These are phyloP conservation scores for Hippocampus comes DNA, from an alignment of 2,113 vertebrate species.

Conservation along the genomic window DNA sequence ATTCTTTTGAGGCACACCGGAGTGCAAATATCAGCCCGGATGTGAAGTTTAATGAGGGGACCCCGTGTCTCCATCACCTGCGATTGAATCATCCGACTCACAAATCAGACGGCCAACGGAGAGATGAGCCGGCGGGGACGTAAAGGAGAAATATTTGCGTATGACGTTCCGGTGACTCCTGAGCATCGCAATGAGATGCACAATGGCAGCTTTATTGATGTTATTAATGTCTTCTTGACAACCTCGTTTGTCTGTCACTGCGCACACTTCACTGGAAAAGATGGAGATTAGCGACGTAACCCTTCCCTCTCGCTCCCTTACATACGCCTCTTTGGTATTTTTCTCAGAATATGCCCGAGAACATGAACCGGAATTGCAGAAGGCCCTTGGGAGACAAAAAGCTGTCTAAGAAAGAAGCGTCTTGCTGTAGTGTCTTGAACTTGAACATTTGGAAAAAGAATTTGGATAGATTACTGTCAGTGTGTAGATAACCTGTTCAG, in stretches of 20 bases:
- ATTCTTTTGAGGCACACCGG: conserved; percentile 39
- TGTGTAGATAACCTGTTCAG: conserved; percentile 34
- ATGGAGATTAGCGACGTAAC: conserved; percentile 48
- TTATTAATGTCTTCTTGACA: conserved; percentile 51
- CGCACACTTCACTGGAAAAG: conserved; percentile 52
- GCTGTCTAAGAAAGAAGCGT: conserved; percentile 19
- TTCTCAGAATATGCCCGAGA: conserved; percentile 7
- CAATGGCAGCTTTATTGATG: conserved; percentile 44
- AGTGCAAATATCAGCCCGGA: conserved; percentile 31
- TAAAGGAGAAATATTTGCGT: conserved; percentile 28
- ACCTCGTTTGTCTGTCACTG: conserved; percentile 48
- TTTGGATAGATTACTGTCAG: conserved; percentile 8
- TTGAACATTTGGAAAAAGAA: conserved; percentile 9
- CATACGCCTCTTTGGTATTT: conserved; percentile 29
- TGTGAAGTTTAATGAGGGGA: conserved; percentile 53
- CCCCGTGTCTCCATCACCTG: conserved; percentile 51
- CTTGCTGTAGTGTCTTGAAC: conserved; percentile 23
- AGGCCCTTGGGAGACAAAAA: conserved; percentile 33
- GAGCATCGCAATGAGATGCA: conserved; percentile 25
- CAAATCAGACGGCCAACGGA: conserved; percentile 50
- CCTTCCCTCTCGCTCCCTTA: conserved; percentile 29
- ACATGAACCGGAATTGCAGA: conserved; percentile 35
- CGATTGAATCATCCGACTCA: conserved; percentile 53
- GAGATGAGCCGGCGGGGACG: conserved; percentile 41
- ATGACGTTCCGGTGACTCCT: conserved; percentile 14